Base-by-base conservation (phyloP, 1,140 invertebrate genomes). In the Bradynema listronoti region DNA sequence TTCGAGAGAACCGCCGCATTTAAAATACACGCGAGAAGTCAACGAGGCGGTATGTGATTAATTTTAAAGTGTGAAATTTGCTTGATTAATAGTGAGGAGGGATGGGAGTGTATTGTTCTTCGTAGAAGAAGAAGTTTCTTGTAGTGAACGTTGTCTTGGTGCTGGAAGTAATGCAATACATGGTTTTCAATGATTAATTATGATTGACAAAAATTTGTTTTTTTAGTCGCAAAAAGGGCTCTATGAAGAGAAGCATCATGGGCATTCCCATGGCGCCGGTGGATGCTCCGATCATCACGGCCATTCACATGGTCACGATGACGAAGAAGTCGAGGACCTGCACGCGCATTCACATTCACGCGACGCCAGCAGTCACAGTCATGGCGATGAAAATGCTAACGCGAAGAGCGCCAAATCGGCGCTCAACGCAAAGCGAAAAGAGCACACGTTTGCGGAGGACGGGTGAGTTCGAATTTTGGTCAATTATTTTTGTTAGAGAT, bases 11-110 rank as follows among this genome's bases (percentile, higher is more conserved):
- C 41, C 69, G 6, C 69, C 67, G 25, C 70, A 72, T 41, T 36
- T 73, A 36, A 69, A 69, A 41, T 69, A 69, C 47, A 52, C 32
- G 4, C 19, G 65, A 25, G 69, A 73, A 49, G 59, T 69, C 11
- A 69, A 69, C 42, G 67, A 69, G 56, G 65, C 60, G 39, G 66
- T 63, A 56, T 30, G 19, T 24, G 7, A 65, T 16, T 63, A 5
- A 9, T 30, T 30, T 30, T 61, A 30, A 11, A 34, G 36, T 39
- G 36, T 39, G 11, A 39, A 39, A 39, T 11, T 11, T 39, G 36
- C 36, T n/a, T 24, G 7, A 65, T 16, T 63, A 5, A 9, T 30
- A 24, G 24, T 61, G 22, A 11, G 29, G 36, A 11, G 36, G 11
- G 11, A 39, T 11, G 19, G 19, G 19, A 11, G 36, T 19, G 19